phyloP scores from a whole-genome alignment of 2,888 invertebrate species.

The Mechanitis mazaeus region DNA sequence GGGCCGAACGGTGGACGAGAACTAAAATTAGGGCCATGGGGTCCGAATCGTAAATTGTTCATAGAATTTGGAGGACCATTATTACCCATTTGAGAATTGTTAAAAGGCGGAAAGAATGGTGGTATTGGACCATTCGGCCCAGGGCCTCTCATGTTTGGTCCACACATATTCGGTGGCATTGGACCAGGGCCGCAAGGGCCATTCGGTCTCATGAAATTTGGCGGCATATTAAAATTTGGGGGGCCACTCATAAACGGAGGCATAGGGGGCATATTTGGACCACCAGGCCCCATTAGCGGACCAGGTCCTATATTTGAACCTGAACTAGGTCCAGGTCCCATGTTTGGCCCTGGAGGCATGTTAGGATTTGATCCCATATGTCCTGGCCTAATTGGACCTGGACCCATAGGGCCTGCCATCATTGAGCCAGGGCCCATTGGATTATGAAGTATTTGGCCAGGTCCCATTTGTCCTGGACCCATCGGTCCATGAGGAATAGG shows the following conservation, averaged over 20 bases:
- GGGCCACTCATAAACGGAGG: conserved; percentile 56
- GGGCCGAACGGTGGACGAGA: conserved; percentile 60
- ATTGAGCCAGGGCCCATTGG: conserved; percentile 30
- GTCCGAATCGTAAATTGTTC: conserved; percentile 55
- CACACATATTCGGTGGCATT: conserved; percentile 47
- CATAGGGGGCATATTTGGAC: conserved; percentile 47
- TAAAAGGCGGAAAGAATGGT: conserved; percentile 45
- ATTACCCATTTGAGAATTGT: conserved; percentile 40
- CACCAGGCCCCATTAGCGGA: conserved; percentile 28
- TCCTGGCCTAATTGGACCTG: conserved; percentile 29
- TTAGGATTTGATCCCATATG: conserved; percentile 23
- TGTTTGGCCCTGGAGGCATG: conserved; percentile 17
- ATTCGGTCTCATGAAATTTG: conserved; percentile 63
- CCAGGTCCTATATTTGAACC: conserved; percentile 29
- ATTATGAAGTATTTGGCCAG: conserved; percentile 37
- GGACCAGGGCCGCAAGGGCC: conserved; percentile 45
- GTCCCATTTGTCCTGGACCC: conserved; percentile 34
- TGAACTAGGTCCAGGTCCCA: conserved; percentile 24
- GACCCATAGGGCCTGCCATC: conserved; percentile 26
- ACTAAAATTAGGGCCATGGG: conserved; percentile 56
- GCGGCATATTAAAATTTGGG: conserved; percentile 61
- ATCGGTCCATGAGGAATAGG: conserved; percentile 30
- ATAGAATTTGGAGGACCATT: conserved; percentile 44
- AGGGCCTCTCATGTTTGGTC: conserved; percentile 41
- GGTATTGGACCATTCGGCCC: conserved; percentile 43